Conservation (phyloP, 1,140 invertebrate species). For the Saccostrea glomerata region DNA sequence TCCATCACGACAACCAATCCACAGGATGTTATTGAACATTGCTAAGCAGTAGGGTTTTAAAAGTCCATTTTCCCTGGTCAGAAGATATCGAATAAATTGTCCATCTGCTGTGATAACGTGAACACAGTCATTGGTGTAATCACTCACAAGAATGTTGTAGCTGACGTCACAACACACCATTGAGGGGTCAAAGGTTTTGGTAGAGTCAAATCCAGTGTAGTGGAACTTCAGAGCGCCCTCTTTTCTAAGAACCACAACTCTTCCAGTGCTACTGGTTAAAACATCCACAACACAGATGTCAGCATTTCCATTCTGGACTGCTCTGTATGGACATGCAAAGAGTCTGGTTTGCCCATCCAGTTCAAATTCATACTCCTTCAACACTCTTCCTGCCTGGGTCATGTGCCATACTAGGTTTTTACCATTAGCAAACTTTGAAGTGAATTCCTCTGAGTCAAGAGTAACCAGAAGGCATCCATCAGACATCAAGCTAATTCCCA, state of each 20-base stretch:
- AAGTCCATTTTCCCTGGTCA: slow-evolving; percentile 25
- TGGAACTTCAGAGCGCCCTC: slow-evolving; percentile 14
- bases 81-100: slow-evolving; percentile 26
- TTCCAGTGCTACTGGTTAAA: slow-evolving; percentile 1
- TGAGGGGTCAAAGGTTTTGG: neutral
- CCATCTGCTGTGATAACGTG: slow-evolving; percentile 29
- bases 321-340: neutral
- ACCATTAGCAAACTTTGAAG: neutral
- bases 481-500: neutral
- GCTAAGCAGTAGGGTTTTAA: slow-evolving; percentile 5
- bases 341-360: neutral
- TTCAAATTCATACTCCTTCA: slow-evolving; percentile 20
- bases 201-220: neutral
- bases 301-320: neutral
- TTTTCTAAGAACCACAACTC: slow-evolving; percentile 8
- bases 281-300: slow-evolving; percentile 33
- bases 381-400: slow-evolving; percentile 1
- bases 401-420: slow-evolving; percentile 30
- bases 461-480: slow-evolving; percentile 13
- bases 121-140: slow-evolving; percentile 7
- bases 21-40: slow-evolving; percentile 7
- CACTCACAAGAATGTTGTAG: slow-evolving; percentile 7
- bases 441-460: neutral
- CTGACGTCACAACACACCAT: slow-evolving; percentile 17
- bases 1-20: slow-evolving; percentile 32